phyloP scores from a whole-genome alignment of 2,797 vertebrate genomes.

The Craterocephalus amniculus region DNA sequence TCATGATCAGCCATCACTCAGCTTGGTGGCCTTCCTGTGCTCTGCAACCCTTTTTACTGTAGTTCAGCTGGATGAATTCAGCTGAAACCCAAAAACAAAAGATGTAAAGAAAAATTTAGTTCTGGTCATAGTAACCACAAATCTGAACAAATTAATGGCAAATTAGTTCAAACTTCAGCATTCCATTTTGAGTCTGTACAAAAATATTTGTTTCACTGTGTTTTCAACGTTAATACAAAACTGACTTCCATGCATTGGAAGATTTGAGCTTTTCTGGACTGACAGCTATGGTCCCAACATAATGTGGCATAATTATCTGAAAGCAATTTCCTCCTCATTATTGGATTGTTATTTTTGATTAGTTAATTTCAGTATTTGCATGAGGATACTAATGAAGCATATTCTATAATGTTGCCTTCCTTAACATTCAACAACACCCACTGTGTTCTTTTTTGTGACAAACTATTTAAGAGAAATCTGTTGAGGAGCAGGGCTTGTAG shows the following conservation, averaged over 20 bases:
- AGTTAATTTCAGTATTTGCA: not conserved
- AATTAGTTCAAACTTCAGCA: not conserved
- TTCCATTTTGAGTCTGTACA: constrained; percentile 16
- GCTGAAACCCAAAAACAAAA: not conserved
- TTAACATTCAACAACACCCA: not conserved
- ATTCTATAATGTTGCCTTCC: not conserved
- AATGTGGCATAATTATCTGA: not conserved
- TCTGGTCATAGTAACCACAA: not conserved
- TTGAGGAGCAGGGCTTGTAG: not conserved
- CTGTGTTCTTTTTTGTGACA: not conserved
- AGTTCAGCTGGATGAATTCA: constrained; percentile 14
- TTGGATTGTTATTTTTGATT: not conserved
- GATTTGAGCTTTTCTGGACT: not conserved
- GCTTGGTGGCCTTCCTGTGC: constrained; percentile 42
- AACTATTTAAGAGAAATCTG: not conserved
- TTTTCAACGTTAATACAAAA: not conserved
- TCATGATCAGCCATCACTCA: constrained; percentile 37
- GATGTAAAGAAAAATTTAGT: not conserved
- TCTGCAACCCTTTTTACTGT: constrained; percentile 12
- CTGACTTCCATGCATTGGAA: not conserved
- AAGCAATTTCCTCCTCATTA: not conserved
- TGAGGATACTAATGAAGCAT: not conserved
- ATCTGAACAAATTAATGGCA: not conserved
- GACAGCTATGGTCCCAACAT: not conserved
- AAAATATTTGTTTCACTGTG: not conserved